Evolutionary conservation across 2,797 vertebrate species (phyloP).

Genomic region (Urocyon cinereoargenteus): DNA sequence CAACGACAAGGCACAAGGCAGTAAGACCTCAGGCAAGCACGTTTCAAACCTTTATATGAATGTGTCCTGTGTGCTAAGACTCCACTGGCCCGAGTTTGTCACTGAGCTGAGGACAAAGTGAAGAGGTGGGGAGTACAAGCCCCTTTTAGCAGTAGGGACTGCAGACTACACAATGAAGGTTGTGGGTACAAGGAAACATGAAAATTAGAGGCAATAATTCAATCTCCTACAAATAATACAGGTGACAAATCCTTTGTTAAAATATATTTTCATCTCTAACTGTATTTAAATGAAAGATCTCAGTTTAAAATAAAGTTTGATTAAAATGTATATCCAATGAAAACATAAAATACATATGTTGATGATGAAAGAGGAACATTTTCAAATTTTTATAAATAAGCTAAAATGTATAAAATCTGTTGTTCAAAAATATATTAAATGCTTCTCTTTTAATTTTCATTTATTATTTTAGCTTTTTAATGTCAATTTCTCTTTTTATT

Average conservation of each 20-base stretch:
- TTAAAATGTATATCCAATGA: not conserved
- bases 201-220: not conserved
- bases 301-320: not conserved
- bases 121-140: fast-evolving
- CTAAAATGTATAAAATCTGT: not conserved
- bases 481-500: constrained; percentile 56
- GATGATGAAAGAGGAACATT: not conserved
- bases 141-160: not conserved
- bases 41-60: not conserved
- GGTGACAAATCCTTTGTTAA: not conserved
- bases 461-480: not conserved
- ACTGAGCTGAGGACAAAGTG: not conserved
- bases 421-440: not conserved
- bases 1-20: not conserved
- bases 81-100: not conserved
- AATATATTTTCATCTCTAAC: not conserved
- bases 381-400: not conserved
- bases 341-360: not conserved
- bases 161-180: not conserved
- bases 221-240: not conserved
- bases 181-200: not conserved
- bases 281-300: not conserved
- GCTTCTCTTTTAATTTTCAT: not conserved
- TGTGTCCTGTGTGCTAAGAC: not conserved
- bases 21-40: not conserved